Evolutionary conservation across 2,888 invertebrate species (phyloP), one percentile per base, ranked within the genome.

Genomic region (Achlya flavicornis): DNA sequence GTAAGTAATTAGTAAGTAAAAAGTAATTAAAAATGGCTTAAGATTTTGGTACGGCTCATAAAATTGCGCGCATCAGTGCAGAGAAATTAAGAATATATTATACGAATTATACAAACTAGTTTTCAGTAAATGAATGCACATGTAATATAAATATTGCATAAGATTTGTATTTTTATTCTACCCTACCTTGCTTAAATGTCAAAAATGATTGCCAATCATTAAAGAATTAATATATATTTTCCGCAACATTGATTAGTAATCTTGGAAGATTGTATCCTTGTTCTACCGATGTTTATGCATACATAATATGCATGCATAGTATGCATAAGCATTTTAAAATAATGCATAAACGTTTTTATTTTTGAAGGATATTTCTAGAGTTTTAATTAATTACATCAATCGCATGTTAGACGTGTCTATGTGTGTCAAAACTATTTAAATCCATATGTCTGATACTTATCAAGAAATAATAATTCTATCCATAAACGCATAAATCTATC

Each of bases 61-160:
- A 14, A 53, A 16, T 19, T 19, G 6, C 3, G 11, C 8, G 53
- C 10, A 53, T 19, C 53, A 53, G 19, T 19, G 53, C 16, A 19
- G 53, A n/a, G 7, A 4, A 53, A 53, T n/a, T 7, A 46, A n/a
- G n/a, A n/a, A 6, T 6, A 12, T 41, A 2, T 41, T 41, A 12
- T 41, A 41, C 12, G 3, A 41, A 2, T 41, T 41, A 12, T 41
- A 41, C 12, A 12, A 41, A 41, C 41, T 41, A 11, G 12, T 41
- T 10, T 38, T 8, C 1, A 38, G 35, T 35, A 8, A 0, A 1
- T 41, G 7, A 16, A 4, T n/a, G 48, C n/a, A 53, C 10, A 10
- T 53, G 53, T 7, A 46, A 46, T 53, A 48, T 3, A 53, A 61
- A 14, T 64, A 63, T 57, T 6, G 14, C 19, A 19, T 5, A 14